Percentiles rank a stretch among this genome's conserved stretches.
Conservation (phyloP, 1,140 invertebrate genomes). For the Propsilocerus akamusi region DNA sequence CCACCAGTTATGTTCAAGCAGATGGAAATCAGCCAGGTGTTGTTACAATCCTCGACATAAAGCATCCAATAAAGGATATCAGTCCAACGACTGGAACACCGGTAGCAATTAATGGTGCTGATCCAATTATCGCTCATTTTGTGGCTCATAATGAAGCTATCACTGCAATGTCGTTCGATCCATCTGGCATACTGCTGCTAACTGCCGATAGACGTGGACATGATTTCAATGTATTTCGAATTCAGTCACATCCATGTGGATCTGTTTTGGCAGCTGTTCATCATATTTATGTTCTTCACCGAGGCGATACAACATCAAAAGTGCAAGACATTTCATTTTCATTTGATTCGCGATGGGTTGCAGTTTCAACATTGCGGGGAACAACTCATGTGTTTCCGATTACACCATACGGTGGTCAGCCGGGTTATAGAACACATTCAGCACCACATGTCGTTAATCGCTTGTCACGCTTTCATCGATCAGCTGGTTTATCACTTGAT, state of each 20-base stretch:
- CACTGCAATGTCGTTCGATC: constrained; percentile 80
- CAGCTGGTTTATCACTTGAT: constrained; percentile 67
- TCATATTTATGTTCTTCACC: constrained; percentile 87
- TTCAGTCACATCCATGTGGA: constrained; percentile 82
- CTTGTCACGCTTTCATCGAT: constrained; percentile 85
- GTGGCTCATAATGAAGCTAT: constrained; percentile 82
- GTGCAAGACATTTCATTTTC: constrained; percentile 80
- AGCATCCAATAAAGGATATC: constrained; percentile 25
- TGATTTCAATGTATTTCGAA: constrained; percentile 88
- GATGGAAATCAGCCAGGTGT: constrained; percentile 58
- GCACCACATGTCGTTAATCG: constrained; percentile 86
- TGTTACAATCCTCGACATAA: constrained; percentile 74
- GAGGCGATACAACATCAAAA: constrained; percentile 68
- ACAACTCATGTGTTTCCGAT: constrained; percentile 96
- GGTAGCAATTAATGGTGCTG: constrained; percentile 21
- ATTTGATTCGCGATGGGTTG: constrained; percentile 85
- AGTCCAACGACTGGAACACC: constrained; percentile 21
- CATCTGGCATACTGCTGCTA: constrained; percentile 75
- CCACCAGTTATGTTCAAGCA: constrained; percentile 17
- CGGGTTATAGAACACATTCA: constrained; percentile 82
- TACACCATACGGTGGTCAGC: constrained; percentile 86
- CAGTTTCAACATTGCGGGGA: constrained; percentile 83
- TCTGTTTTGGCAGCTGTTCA: constrained; percentile 79
- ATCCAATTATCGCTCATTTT: constrained; percentile 82
- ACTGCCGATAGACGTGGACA: constrained; percentile 89